A percentile compares a stretch with the other conserved stretches of the same genome.
Conservation (phyloP, 2,888 invertebrate genomes). For the Esperia sulphurella region DNA sequence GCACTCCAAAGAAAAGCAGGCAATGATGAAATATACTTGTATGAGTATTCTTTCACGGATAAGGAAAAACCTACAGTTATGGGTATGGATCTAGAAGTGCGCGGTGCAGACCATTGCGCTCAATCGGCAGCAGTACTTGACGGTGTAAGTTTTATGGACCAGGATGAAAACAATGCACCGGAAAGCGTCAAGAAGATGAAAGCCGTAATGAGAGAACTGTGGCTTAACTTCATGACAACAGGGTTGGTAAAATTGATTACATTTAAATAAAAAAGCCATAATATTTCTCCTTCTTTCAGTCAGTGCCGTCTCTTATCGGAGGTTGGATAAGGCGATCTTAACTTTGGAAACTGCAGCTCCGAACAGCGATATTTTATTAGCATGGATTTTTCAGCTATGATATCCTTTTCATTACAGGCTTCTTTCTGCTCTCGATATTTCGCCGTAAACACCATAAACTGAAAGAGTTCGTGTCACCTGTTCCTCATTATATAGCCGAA, state of each 20-base stretch:
- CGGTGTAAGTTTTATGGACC: neutral
- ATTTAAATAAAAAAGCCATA: neutral
- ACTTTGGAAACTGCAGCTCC: conserved; percentile 5
- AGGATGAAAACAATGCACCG: conserved; percentile 14
- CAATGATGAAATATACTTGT: conserved; percentile 31
- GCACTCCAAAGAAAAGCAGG: conserved; percentile 26
- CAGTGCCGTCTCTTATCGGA: too few species aligned
- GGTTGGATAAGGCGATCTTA: too few species aligned
- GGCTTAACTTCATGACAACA: conserved; percentile 39
- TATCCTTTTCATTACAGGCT: too few species aligned
- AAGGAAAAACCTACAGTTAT: conserved; percentile 19
- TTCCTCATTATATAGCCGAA: too few species aligned
- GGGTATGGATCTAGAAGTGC: conserved; percentile 13
- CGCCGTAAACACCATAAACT: too few species aligned
- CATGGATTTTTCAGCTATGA: too few species aligned
- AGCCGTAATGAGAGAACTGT: conserved; percentile 25
- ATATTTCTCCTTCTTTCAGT: too few species aligned
- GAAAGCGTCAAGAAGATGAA: conserved; percentile 24
- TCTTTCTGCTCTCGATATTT: too few species aligned
- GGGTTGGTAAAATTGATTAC: conserved; percentile 28
- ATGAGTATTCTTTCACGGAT: conserved; percentile 34
- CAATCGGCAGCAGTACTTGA: conserved; percentile 29
- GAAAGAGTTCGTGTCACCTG: too few species aligned
- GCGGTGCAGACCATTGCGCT: conserved; percentile 32
- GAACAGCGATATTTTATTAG: too few species aligned